Evolutionary conservation across 2,113 vertebrate genomes (phyloP), one percentile per base, ranked within the genome.

Genomic region (Chitala chitala): DNA sequence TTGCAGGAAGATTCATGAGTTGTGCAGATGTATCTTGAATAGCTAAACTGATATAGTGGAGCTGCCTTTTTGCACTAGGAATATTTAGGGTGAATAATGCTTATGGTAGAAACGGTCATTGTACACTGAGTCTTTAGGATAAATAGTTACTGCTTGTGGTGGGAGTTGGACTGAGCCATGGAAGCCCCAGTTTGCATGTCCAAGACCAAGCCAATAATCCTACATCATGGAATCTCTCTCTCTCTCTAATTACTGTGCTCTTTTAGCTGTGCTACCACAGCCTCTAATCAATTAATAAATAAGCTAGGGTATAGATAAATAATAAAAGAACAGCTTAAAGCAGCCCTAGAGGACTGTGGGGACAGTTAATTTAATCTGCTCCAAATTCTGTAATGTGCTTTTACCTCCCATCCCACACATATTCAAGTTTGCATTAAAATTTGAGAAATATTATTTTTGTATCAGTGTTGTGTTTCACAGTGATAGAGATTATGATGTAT

Each of bases 161-260:
- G 58, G 72, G 38, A 24, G 40, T 24, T 29, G 46, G 8, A 26
- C 50, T 33, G 69, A 72, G 70, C 53, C 22, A 48, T 24, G 29
- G 79, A 48, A 65, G n/a, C 56, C 80, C 84, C 42, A 77, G 75
- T 26, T 22, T 71, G 1, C 0, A 13, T 76, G 78, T 78, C 40
- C 82, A 8, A 75, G 82, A 64, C 31, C 77, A 70, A 75, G 78
- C 40, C 78, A 74, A 77, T 22, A 69, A 68, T 83, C 78, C 84
- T n/a, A 5, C 63, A 40, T 78, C 78, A 76, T 33, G 75, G 84
- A 86, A 85, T 79, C 74, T 31, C 77, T 77, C 53, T 31, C 77
- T 77, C 53, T 75, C 73, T 71, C 87, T 89, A 89, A 92, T 90
- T 86, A 86, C 81, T 83, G 71, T 72, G 17, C 80, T 78, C 88